Base-by-base conservation (phyloP, 2,797 vertebrate species). In the Ctenopoma multispine region DNA sequence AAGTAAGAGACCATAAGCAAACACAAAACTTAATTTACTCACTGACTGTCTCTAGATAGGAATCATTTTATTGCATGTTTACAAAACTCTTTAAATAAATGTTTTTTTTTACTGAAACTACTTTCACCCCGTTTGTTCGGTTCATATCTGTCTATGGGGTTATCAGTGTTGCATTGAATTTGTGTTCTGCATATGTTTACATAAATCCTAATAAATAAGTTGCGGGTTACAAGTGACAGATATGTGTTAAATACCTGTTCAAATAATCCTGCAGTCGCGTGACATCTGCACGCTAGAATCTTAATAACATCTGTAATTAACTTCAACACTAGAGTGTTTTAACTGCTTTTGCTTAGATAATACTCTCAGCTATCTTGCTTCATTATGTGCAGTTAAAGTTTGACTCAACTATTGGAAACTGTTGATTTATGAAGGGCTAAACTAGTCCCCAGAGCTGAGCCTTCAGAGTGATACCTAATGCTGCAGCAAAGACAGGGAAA, bases 401-500 rank as follows among this genome's bases (percentile, higher is more conserved):
- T 51, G n/a, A 59, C 49, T 77, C 31, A 43, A 46, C 21, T 68
- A 29, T 59, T 51, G 63, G 38, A 84, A 85, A 46, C 13, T 69
- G 75, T 72, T 4, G 29, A 85, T 83, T 79, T 79, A 74, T 69
- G 67, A n/a, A 86, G 49, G 36, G 61, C 40, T 72, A 50, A 73
- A 82, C 38, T 29, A 5, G 74, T 84, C 84, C 69, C 80, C 66
- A 20, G 87, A 76, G 88, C 66, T 58, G 55, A 56, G 57, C 78
- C 76, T 80, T 88, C 69, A 78, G 66, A 85, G 72, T 78, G 55
- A 71, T 82, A 87, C 77, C 71, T 85, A 79, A 79, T 55, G 57
- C 86, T 69, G 71, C 15, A 1, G 60, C 80, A 79, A 85, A 66
- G 80, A 63, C n/a, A 43, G 50, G 82, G 57, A 63, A 53, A 83